Base-by-base conservation (phyloP, 2,888 invertebrate species). In the Lasioglossum vierecki region DNA sequence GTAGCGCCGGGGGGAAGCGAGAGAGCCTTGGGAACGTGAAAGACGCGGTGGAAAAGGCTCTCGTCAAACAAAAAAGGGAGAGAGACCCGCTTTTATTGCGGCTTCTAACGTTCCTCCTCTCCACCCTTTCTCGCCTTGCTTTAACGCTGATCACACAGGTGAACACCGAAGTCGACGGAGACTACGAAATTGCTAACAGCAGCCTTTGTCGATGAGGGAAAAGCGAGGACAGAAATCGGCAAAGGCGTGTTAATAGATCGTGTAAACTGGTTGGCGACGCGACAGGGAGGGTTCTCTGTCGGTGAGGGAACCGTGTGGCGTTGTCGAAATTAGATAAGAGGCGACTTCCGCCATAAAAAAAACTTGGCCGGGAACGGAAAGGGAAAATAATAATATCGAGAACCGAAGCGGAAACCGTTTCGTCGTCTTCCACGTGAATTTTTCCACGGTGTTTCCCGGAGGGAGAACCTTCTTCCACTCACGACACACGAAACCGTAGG, bases 41-140 rank as follows among this genome's bases (percentile, higher is more conserved):
- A 73, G 82, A 82, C 82, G 76, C 46, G 78, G 60, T 79, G 76
- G 83, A 90, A 87, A 88, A 89, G 84, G 79, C 81, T 78, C 72
- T 78, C 77, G 79, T 78, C 89, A 88, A 88, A 83, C 86, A 86
- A 76, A 83, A 76, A 84, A 68, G 49, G 70, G 60, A 26, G 77
- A 26, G 77, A 53, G 70, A 39, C 72, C 53, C 49, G 82, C 79
- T 79, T 82, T 82, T 85, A 82, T 86, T 26, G 76, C 82, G 74
- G 66, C 68, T 80, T 78, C 80, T 80, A 80, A 82, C 75, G 60
- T 82, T 66, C 63, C 15, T 63, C 66, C 26, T 49, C 46, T 9
- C 8, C 11, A n/a, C 13, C 46, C 18, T 49, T 49, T 30, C 49
- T 9, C 49, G 11, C 22, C 30, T 22, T 11, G 30, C 30, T 9